Evolutionary conservation across 2,888 invertebrate species (phyloP), one percentile per base, ranked within the genome.

Genomic region (Melieria crassipennis): DNA sequence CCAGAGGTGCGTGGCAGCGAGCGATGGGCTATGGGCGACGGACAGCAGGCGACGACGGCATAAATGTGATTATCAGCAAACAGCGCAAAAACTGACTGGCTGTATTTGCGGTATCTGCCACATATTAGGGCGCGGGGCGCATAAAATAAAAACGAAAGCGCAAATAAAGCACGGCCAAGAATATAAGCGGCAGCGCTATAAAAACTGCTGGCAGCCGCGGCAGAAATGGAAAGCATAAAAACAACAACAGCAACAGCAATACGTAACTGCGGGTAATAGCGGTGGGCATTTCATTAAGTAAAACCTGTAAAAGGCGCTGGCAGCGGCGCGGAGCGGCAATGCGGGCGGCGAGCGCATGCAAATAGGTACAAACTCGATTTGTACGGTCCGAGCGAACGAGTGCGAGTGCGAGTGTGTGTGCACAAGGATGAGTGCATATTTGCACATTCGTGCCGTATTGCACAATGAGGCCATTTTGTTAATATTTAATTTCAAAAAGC

Each of bases 401-500:
- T 69, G 60, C 7, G 4, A 16, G n/a, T 69, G 60, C 57, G 58
- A 62, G 58, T 62, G 50, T 58, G 61, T 69, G 30, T 72, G 65
- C 73, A 65, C 67, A 57, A 63, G 71, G 50, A 5, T 70, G 30
- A 7, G 55, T 30, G 9, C 16, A 10, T 52, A 46, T 55, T n/a
- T 47, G 55, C 60, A 55, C 55, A 52, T 13, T 52, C 42, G 45
- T 42, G 48, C 68, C 45, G 63, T 55, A 69, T 56, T 52, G 58
- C 64, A 76, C 81, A 82, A 80, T 80, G 79, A 80, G 82, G 82
- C 80, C 83, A 82, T 82, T 82, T 82, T 79, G 80, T 82, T 82
- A 81, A 82, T 82, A 82, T 82, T 82, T 82, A 82, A 82, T 82
- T 67, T 64, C 50, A 63, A 52, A 70, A 64, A 69, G 65, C 61